Base-by-base conservation (phyloP, 2,113 vertebrate genomes). In the Brachirus orientalis region DNA sequence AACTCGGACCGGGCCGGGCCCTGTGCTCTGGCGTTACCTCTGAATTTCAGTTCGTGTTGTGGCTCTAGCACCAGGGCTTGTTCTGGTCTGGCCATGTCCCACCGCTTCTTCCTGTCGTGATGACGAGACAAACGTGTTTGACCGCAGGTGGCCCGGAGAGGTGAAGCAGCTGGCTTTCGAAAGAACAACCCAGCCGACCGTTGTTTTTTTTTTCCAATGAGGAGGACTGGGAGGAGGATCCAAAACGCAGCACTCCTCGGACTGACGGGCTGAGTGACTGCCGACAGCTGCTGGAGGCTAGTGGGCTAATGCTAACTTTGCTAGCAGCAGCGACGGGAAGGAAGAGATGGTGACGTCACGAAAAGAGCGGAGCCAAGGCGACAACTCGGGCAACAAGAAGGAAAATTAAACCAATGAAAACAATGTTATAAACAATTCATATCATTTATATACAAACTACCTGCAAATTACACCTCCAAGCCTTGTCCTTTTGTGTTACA, bases 11-110 rank as follows among this genome's bases (percentile, higher is more conserved):
- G 33, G 28, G 2, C 37, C 55, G 78, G 81, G 59, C 67, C 72
- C 72, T 84, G 54, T 50, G 51, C 59, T 14, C 86, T 14, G 18
- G n/a, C 52, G 1, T 92, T 92, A 96, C 95, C 95, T 95, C 92
- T 92, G 92, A 96, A 96, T 89, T 94, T 94, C 77, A 96, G 94
- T 91, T 96, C 95, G 80, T 95, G 93, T 89, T 93, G 94, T 64
- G 95, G 95, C 82, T 96, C 95, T 55, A 96, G 93, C 81, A 87
- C 90, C 85, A 96, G 92, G 87, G 95, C 93, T 90, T 96, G 95
- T 86, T 95, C 94, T 81, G 90, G 63, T 93, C 95, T 94, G 91
- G 95, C 95, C 95, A 96, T 96, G 90, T 92, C 94, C 87, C 92
- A 85, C 79, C 36, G 83, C 75, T 82, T 80, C 75, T 85, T 86